Evolutionary conservation across 2,888 invertebrate genomes (phyloP), one percentile per base, ranked within the genome.

Genomic region (Microchrysa polita): DNA sequence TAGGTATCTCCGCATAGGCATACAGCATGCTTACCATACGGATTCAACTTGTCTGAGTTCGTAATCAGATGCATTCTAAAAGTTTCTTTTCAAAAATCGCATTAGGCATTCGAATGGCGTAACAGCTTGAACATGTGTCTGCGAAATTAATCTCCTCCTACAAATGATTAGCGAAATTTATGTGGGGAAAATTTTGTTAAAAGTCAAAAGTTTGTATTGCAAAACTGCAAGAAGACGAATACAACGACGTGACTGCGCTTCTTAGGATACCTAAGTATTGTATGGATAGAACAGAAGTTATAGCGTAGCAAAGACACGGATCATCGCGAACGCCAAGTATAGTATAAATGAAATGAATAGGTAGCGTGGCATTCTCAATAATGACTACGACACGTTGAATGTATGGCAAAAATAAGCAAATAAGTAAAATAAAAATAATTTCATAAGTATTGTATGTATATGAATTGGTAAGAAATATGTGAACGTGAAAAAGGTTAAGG

Each of bases 71-170:
- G 60, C 27, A 27, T 22, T 23, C 7, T 48, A 18, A n/a, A 65
- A 65, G 48, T 48, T 23, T 7, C 4, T 20, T 65, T 22, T 20
- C 9, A 14, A 65, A 61, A 48, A 55, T 34, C 55, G 40, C 34
- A 69, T 69, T 69, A 69, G n/a, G 57, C 42, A 69, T 69, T 55
- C 69, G 20, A n/a, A 55, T 57, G 40, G 55, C 69, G 57, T 69
- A 20, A 34, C 42, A 9, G 55, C 40, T 69, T 55, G 40, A 75
- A 75, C 73, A 75, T 73, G 72, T 75, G 75, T 75, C 75, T 65
- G n/a, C n/a, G 71, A 75, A 73, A 57, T 67, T 60, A 73, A 73
- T 65, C 75, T 73, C 75, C 73, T 71, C 75, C 67, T 69, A 69
- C 69, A 69, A 67, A 55, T 69, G 55, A 69, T 69, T 69, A 69